Evolutionary conservation across 2,888 invertebrate species (phyloP).

Genomic region (Campopleginae sp.): DNA sequence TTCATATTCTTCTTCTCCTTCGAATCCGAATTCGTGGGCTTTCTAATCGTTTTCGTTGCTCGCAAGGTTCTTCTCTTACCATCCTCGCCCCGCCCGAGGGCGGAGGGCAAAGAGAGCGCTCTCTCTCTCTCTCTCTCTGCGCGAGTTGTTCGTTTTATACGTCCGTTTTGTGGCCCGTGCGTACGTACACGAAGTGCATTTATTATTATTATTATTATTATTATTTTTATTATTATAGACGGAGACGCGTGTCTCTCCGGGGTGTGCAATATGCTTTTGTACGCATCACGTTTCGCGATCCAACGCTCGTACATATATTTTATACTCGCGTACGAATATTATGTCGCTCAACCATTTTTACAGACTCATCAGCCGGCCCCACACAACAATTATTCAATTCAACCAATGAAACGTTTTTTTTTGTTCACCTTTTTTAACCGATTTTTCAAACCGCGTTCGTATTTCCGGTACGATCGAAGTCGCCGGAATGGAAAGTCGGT

Average conservation of each 20-base stretch:
- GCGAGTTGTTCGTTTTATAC: constrained; percentile 57
- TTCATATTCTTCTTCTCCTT: constrained; percentile 13
- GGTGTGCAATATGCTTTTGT: constrained; percentile 53
- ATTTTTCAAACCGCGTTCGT: background rate
- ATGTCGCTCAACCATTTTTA: constrained; percentile 43
- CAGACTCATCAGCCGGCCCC: constrained; percentile 8
- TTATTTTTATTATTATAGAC: constrained; percentile 27
- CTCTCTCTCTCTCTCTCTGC: constrained; percentile 21
- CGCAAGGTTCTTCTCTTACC: constrained; percentile 36
- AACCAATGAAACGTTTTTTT: background rate
- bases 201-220: constrained; percentile 45
- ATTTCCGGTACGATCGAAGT: background rate
- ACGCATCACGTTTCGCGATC: constrained; percentile 43
- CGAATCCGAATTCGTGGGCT: background rate
- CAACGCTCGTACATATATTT: constrained; percentile 38
- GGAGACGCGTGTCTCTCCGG: constrained; percentile 49
- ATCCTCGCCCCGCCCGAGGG: constrained; percentile 19
- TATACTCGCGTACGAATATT: constrained; percentile 51
- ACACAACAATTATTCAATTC: background rate
- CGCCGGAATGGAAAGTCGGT: too few species aligned
- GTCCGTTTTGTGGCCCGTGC: constrained; percentile 67
- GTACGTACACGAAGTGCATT: constrained; percentile 51
- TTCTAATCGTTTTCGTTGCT: constrained; percentile 16
- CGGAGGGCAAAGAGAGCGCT: too few species aligned
- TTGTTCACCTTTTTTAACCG: too few species aligned